Conservation (phyloP, 2,113 vertebrate genomes). For the Prochilodus magdalenae region DNA sequence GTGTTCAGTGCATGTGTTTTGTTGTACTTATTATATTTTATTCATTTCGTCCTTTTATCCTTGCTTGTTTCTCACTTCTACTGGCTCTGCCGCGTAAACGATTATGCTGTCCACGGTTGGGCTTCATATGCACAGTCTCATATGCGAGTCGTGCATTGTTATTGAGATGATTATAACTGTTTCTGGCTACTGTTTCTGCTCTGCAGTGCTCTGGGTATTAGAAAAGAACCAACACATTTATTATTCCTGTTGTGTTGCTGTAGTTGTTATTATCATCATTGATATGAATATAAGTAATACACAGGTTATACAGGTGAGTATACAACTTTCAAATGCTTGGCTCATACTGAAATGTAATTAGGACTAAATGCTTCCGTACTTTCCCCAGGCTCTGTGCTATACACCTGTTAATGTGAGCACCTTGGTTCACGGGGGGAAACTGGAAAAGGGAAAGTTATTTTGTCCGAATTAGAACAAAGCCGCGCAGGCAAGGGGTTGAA, state of each 20-base stretch:
- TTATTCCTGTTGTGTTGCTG: not conserved
- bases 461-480: constrained; percentile 25
- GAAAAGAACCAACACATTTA: not conserved
- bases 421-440: not conserved
- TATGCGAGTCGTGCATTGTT: not conserved
- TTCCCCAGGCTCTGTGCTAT: not conserved
- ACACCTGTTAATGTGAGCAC: not conserved
- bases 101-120: not conserved
- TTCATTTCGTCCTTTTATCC: not conserved
- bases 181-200: too few species aligned
- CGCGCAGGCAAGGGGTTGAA: not conserved
- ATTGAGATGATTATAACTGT: not conserved
- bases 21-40: not conserved
- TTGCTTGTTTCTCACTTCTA: not conserved
- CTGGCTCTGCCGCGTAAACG: not conserved
- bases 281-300: not conserved
- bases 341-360: constrained; percentile 10
- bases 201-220: too few species aligned
- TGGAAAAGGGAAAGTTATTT: not conserved
- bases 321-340: constrained; percentile 16
- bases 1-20: not conserved
- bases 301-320: not conserved
- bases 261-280: not conserved
- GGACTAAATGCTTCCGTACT: not conserved
- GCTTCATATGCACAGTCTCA: not conserved